Percentiles rank a stretch among this genome's conserved stretches.
Evolutionary conservation across 2,113 vertebrate species (phyloP).

Genomic region (Aptenodytes forsteri): DNA sequence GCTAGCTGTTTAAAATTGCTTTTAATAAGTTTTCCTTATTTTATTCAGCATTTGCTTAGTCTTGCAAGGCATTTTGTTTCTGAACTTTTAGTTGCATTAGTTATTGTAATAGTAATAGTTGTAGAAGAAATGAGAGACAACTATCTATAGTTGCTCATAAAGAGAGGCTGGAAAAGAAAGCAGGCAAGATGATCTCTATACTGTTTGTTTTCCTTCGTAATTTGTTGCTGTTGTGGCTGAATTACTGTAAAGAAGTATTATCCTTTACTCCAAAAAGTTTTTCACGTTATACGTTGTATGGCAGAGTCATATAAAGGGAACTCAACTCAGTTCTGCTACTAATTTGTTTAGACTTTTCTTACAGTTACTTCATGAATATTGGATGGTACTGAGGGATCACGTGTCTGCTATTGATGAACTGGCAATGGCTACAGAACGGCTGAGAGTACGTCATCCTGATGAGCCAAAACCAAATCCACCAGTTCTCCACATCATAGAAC

Average conservation of each 20-base stretch:
- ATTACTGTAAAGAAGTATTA: background rate
- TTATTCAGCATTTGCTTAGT: background rate
- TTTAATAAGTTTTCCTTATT: background rate
- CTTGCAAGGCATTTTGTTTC: background rate
- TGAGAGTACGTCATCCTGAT: constrained; percentile 88
- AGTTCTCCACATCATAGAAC: constrained; percentile 94
- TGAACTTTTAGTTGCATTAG: background rate
- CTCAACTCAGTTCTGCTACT: background rate
- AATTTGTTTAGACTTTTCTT: background rate
- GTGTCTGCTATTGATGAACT: constrained; percentile 97
- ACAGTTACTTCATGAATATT: constrained; percentile 95
- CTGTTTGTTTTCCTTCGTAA: background rate
- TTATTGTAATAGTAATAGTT: background rate
- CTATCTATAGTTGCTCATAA: background rate
- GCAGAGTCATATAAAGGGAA: background rate
- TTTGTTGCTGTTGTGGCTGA: background rate
- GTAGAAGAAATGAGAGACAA: background rate
- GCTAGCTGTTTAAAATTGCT: background rate
- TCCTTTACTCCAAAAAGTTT: background rate
- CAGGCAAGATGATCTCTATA: background rate
- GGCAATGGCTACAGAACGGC: constrained; percentile 95
- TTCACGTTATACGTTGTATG: background rate
- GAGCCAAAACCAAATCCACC: constrained; percentile 91
- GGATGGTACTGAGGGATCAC: constrained; percentile 95
- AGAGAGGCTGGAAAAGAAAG: background rate